Evolutionary conservation across 23 tunicate genomes (phyloP).

Genomic region (Ascidia mentula): DNA sequence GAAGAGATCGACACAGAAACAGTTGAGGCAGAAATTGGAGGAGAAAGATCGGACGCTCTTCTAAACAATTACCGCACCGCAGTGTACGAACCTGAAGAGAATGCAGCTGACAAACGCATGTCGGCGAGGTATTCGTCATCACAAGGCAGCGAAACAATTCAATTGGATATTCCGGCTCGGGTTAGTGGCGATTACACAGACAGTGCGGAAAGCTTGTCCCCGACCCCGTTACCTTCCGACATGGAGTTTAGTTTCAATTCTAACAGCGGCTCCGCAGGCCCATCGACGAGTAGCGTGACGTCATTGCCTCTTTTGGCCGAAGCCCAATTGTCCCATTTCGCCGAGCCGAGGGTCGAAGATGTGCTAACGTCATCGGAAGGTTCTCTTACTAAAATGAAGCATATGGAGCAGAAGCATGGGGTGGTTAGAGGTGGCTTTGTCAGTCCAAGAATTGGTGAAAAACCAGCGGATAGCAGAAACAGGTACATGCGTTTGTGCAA

Average conservation of each 20-base stretch:
- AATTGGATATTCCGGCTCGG: neutral
- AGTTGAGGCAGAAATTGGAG: neutral
- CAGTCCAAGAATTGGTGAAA: neutral
- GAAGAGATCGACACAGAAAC: conserved; percentile 14
- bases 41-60: neutral
- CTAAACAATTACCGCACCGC: neutral
- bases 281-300: neutral
- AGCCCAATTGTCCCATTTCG: neutral
- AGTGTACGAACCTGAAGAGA: neutral
- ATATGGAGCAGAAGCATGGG: neutral
- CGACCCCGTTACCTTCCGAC: neutral
- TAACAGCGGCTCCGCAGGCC: neutral
- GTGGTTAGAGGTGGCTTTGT: neutral
- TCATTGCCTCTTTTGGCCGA: neutral
- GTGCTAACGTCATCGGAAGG: neutral
- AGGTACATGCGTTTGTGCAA: neutral
- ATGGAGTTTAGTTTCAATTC: neutral
- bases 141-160: neutral
- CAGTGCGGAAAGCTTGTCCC: neutral
- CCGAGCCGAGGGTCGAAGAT: neutral
- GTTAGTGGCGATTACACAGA: neutral
- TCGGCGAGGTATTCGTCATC: neutral
- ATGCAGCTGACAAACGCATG: neutral
- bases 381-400: neutral
- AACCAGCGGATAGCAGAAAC: neutral